These are phyloP conservation scores for Heliothis virescens DNA, from an alignment of 1,140 invertebrate species.

Conservation along the genomic window DNA sequence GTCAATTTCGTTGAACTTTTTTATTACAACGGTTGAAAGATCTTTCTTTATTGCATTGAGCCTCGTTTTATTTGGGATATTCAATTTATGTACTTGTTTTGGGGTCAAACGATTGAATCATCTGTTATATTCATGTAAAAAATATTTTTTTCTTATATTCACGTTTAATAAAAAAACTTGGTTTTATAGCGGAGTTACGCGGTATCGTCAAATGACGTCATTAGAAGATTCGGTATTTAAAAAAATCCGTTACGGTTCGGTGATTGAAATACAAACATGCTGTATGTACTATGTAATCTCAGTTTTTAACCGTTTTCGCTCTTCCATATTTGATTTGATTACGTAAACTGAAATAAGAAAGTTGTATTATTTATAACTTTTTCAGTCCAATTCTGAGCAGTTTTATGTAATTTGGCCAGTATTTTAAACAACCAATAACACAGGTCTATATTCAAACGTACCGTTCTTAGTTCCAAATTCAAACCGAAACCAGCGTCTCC, in stretches of 20 bases:
- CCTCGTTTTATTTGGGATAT: background rate
- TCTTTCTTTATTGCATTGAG: background rate
- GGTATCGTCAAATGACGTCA: background rate
- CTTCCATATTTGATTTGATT: background rate
- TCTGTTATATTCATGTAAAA: background rate
- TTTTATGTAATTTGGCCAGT: no score
- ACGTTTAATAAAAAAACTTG: background rate
- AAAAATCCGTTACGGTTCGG: conserved; percentile 12
- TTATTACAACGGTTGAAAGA: conserved; percentile 11
- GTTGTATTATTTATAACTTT: background rate
- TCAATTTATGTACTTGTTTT: background rate
- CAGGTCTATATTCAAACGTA: background rate
- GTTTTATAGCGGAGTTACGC: background rate
- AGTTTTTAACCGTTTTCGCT: no score
- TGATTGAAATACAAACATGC: background rate
- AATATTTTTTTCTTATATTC: background rate
- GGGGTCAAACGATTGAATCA: background rate
- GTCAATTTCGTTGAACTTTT: conserved; percentile 14
- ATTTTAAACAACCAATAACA: background rate
- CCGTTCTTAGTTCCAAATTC: background rate
- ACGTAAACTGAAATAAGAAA: background rate
- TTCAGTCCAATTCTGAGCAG: no score
- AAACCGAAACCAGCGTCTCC: background rate
- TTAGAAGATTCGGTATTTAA: background rate
- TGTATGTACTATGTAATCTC: background rate